These are phyloP conservation scores for Conistra vaccinii DNA, from an alignment of 2,888 invertebrate genomes.

Conservation along the genomic window DNA sequence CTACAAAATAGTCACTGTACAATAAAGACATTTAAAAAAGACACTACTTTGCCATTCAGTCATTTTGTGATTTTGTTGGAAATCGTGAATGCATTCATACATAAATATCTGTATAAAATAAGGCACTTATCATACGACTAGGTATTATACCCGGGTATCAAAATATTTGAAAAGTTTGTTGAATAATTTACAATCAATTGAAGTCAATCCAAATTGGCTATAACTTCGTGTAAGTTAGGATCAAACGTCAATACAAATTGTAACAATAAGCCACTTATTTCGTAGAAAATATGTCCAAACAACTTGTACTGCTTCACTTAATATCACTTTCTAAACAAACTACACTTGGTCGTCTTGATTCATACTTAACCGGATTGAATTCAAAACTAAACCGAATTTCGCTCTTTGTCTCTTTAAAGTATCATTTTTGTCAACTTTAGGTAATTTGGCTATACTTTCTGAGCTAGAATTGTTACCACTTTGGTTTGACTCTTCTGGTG, in stretches of 20 bases:
- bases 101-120: conserved; percentile 70
- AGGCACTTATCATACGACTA: conserved; percentile 84
- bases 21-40: conserved; percentile 25
- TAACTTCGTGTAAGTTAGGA: conserved; percentile 16
- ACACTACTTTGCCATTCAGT: conserved; percentile 17
- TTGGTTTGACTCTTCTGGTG: conserved; percentile 82
- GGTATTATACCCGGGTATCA: conserved; percentile 71
- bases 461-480: conserved; percentile 78
- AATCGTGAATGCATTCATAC: conserved; percentile 29
- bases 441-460: conserved; percentile 81
- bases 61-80: conserved; percentile 1
- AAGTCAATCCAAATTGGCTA: conserved; percentile 14
- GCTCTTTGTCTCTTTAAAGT: conserved; percentile 86
- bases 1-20: conserved; percentile 40
- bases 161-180: conserved; percentile 46
- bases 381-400: conserved; percentile 84
- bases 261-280: conserved; percentile 32
- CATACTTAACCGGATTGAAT: conserved; percentile 84
- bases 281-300: conserved; percentile 33
- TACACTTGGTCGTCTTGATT: conserved; percentile 83
- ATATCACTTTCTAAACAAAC: conserved; percentile 48
- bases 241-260: conserved; percentile 24
- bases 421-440: conserved; percentile 86
- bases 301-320: conserved; percentile 49
- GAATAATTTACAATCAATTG: conserved; percentile 26